Evolutionary conservation across 2,113 vertebrate species (phyloP).

Genomic region (Indri indri): DNA sequence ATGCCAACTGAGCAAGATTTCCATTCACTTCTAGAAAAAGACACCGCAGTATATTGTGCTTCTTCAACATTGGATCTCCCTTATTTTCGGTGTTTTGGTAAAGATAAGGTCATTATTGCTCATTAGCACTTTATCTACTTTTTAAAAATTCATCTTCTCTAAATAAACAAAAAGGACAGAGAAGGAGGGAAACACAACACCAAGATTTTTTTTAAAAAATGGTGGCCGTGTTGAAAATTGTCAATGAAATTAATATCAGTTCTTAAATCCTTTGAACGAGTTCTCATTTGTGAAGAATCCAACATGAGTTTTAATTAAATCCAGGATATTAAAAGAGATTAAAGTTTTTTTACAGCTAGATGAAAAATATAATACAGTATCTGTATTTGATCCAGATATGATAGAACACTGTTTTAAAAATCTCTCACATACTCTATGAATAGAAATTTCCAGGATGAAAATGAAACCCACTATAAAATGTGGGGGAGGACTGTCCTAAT

Average conservation of each 20-base stretch:
- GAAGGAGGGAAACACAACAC: neutral
- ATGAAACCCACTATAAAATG: neutral
- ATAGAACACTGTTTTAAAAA: constrained; percentile 55
- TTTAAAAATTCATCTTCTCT: neutral
- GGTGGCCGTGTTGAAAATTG: neutral
- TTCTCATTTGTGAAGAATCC: constrained; percentile 53
- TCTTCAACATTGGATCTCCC: neutral
- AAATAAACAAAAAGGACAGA: constrained; percentile 45
- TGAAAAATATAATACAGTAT: constrained; percentile 38
- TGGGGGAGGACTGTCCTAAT: neutral
- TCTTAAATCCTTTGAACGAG: constrained; percentile 34
- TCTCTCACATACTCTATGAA: neutral
- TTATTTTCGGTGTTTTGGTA: constrained; percentile 67
- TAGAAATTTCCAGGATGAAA: constrained; percentile 27
- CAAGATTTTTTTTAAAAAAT: neutral
- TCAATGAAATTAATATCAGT: constrained; percentile 19
- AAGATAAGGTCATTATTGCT: constrained; percentile 72
- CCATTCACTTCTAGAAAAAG: constrained; percentile 69
- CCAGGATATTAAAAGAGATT: constrained; percentile 32
- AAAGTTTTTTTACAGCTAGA: constrained; percentile 39
- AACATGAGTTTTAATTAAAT: constrained; percentile 36
- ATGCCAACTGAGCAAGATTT: constrained; percentile 45
- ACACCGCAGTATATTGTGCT: neutral
- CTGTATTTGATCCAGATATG: constrained; percentile 31
- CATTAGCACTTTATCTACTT: constrained; percentile 33